Evolutionary conservation across 2,797 vertebrate genomes (phyloP).

Genomic region (Pangasius mekongensis): DNA sequence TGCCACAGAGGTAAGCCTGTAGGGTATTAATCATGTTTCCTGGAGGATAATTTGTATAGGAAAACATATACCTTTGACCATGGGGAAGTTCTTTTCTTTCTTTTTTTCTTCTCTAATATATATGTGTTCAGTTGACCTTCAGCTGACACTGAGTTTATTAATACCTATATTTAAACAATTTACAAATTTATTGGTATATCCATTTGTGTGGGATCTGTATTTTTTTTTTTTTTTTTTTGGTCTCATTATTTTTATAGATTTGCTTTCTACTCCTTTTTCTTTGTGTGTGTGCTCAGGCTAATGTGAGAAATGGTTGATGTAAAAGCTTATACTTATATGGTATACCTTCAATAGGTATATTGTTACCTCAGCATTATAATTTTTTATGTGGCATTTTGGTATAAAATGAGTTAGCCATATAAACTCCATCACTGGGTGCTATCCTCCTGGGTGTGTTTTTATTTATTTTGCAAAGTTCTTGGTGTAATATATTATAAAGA

Average conservation of each 20-base stretch:
- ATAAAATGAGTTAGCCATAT: background rate
- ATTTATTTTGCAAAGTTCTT: background rate
- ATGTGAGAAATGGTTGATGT: background rate
- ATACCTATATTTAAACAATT: background rate
- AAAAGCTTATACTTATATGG: background rate
- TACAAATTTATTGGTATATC: background rate
- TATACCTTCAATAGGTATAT: background rate
- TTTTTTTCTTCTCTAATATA: background rate
- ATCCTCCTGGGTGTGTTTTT: too few species aligned
- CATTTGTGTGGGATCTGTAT: background rate
- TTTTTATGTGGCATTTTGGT: background rate
- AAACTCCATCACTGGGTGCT: background rate
- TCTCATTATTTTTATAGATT: background rate
- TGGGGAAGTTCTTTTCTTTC: background rate
- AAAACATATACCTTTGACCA: background rate
- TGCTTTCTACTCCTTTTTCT: background rate
- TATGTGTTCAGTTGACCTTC: background rate
- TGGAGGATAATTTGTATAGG: background rate
- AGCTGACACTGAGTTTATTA: background rate
- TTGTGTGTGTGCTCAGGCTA: background rate
- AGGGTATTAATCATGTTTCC: constrained; percentile 4
- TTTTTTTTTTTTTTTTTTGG: background rate
- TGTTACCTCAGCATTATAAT: background rate
- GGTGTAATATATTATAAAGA: background rate
- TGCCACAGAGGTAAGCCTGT: background rate